Evolutionary conservation across 2,888 invertebrate genomes (phyloP), one percentile per base, ranked within the genome.

Genomic region (Pristionchus exspectatus): DNA sequence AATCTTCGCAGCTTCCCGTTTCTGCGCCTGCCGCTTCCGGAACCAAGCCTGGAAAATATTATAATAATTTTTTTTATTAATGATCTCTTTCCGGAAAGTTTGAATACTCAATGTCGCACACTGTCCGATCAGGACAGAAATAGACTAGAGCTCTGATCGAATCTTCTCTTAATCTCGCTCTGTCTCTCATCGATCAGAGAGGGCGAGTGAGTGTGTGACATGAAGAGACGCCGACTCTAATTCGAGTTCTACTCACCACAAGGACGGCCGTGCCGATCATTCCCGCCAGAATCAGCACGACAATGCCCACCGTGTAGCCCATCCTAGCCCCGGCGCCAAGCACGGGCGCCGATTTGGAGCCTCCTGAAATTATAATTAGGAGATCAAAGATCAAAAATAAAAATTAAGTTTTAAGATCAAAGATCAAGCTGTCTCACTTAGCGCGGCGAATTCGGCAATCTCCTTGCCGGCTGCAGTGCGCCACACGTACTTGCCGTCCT

Each of bases 401-500:
- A n/a, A n/a, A n/a, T n/a, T n/a, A n/a, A n/a, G n/a, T n/a, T n/a
- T n/a, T n/a, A n/a, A 69, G 38, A 38, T 74, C 74, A 74, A 74
- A 38, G 33, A 21, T 21, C 33, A 38, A 38, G 21, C n/a, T n/a
- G 2, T 0, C 74, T 38, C 74, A 81, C 81, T 44, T 12, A 54
- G 24, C 27, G 81, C 81, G 21, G 81, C 81, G 21, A 81, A 81
- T n/a, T 50, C 50, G n/a, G 50, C 18, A 27, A 81, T n/a, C 27
- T 54, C 27, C 54, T 50, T 50, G 24, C 81, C 81, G 24, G 12
- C 10, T 7, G 38, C 27, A n/a, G 81, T 81, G 14, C 81, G 44
- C 81, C 81, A 81, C 44, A 81, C 81, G 81, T 50, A 81, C 18
- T 81, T 54, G 81, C 54, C 81, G 74, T 38, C 30, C 74, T 74